phyloP scores from a whole-genome alignment of 2,113 vertebrate genomes.

The Rutilus rutilus region DNA sequence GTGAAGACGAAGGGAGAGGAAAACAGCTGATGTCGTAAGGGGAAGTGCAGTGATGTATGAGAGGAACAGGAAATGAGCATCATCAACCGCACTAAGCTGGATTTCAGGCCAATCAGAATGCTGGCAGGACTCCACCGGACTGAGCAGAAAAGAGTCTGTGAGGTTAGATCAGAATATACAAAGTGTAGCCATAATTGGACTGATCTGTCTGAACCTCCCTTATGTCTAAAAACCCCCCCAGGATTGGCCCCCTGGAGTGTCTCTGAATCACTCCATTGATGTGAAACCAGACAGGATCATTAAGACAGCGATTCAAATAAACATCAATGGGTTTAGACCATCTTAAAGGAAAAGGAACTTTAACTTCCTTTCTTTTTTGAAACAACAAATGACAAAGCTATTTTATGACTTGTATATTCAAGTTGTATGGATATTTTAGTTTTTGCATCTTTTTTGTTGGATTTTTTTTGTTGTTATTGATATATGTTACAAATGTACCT shows the following conservation, averaged over 20 bases:
- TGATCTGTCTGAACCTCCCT: conserved; percentile 31
- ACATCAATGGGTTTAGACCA: background rate
- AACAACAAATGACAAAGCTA: background rate
- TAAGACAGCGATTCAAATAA: background rate
- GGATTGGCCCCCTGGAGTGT: conserved; percentile 51
- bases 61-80: conserved; percentile 77
- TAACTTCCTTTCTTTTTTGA: background rate
- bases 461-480: too few species aligned
- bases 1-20: conserved; percentile 47
- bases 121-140: conserved; percentile 58
- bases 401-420: background rate
- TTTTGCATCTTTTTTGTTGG: background rate
- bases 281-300: conserved; percentile 35
- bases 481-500: too few species aligned
- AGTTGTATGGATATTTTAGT: background rate
- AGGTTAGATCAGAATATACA: conserved; percentile 53
- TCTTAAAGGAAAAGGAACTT: background rate
- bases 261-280: conserved; percentile 3
- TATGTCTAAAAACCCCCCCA: conserved; percentile 38
- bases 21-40: conserved; percentile 39
- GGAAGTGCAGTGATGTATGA: conserved; percentile 70
- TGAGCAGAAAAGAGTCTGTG: conserved; percentile 51
- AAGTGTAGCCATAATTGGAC: conserved; percentile 57
- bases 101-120: conserved; percentile 68
- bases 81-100: conserved; percentile 65